Evolutionary conservation across 2,797 vertebrate species (phyloP).

Genomic region (Odontamblyopus rebecca): DNA sequence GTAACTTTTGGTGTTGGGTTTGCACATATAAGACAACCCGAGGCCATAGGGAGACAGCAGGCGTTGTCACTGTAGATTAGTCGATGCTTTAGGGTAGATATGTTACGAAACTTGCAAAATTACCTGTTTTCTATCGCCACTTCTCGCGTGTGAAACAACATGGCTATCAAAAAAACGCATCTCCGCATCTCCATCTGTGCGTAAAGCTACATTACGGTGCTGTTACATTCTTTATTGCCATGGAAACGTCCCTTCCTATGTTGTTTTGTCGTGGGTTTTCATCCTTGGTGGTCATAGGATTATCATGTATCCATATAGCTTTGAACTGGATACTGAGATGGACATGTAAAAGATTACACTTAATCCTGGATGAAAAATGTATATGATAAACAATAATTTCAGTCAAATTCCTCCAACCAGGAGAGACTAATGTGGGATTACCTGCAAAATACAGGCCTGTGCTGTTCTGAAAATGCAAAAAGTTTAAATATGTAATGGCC

Average conservation of each 20-base stretch:
- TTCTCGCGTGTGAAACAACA: no score
- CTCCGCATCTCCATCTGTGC: not conserved
- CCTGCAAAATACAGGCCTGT: not conserved
- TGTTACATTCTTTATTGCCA: not conserved
- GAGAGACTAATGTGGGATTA: not conserved
- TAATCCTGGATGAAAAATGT: constrained; percentile 1
- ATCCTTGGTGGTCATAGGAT: constrained; percentile 2
- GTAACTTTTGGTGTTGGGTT: constrained; percentile 6
- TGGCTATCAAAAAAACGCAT: no score
- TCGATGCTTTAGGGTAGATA: not conserved
- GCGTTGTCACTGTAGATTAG: not conserved
- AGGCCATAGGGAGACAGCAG: not conserved
- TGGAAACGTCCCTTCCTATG: not conserved
- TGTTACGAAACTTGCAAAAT: not conserved
- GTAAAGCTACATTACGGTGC: not conserved
- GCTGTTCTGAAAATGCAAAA: not conserved
- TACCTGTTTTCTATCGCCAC: no score
- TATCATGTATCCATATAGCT: constrained; percentile 10
- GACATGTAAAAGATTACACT: constrained; percentile 17
- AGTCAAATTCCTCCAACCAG: not conserved
- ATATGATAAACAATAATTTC: constrained; percentile 1
- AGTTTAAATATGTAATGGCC: not conserved
- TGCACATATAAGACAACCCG: constrained; percentile 5
- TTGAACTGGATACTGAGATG: constrained; percentile 20
- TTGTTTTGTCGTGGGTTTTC: not conserved